These are phyloP conservation scores for Leistus spinibarbis DNA, from an alignment of 2,888 invertebrate genomes.

Conservation along the genomic window DNA sequence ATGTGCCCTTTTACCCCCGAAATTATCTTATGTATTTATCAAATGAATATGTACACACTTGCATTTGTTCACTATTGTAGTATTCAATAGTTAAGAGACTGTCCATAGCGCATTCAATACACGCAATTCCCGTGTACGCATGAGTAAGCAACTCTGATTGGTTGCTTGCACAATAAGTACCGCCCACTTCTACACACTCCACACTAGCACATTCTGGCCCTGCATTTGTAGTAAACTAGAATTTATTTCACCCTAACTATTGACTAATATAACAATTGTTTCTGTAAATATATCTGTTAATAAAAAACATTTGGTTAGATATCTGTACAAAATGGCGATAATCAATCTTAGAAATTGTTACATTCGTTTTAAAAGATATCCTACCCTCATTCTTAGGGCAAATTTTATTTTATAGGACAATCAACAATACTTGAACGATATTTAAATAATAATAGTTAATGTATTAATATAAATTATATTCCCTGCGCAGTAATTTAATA, in stretches of 20 bases:
- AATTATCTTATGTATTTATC: neutral
- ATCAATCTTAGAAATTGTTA: neutral
- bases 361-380: neutral
- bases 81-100: neutral
- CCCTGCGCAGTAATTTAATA: no score
- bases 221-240: neutral
- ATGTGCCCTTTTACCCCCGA: neutral
- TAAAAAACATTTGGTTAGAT: neutral
- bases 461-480: no score
- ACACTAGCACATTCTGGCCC: constrained; percentile 3
- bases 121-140: constrained; percentile 8
- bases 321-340: neutral
- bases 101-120: constrained; percentile 13
- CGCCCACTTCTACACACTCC: constrained; percentile 2
- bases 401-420: no score
- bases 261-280: constrained; percentile 12
- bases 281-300: constrained; percentile 20
- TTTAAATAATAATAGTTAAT: no score
- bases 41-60: neutral
- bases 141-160: constrained; percentile 13
- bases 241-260: constrained; percentile 9
- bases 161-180: constrained; percentile 20
- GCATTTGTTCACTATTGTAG: neutral
- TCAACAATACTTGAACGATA: no score
- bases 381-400: no score